A percentile compares a stretch with the other conserved stretches of the same genome.
Conservation (phyloP, 23 tunicate genomes). For the Phallusia fumigata region DNA sequence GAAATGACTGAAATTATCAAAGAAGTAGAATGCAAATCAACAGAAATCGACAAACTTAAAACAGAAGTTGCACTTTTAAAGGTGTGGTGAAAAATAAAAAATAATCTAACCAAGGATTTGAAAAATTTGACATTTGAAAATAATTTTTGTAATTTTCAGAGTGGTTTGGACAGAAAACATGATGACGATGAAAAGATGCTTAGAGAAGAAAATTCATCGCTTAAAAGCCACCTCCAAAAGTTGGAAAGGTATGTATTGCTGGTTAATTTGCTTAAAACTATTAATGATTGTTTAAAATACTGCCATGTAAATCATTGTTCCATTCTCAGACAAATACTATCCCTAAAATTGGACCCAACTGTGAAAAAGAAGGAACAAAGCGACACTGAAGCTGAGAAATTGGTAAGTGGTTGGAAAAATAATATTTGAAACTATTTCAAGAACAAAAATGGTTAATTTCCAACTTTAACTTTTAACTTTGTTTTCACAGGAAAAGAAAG, state of each 20-base stretch:
- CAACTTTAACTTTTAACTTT: too few species aligned
- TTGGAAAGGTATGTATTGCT: not conserved
- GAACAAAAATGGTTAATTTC: too few species aligned
- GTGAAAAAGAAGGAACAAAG: too few species aligned
- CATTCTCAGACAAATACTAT: too few species aligned
- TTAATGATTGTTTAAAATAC: too few species aligned
- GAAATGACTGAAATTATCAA: slow-evolving; percentile 20
- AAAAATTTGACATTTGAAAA: too few species aligned
- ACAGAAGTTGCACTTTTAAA: slow-evolving; percentile 20
- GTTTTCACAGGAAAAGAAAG: not conserved
- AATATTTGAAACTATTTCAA: too few species aligned
- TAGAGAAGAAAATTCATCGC: not conserved
- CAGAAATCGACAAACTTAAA: slow-evolving; percentile 33
- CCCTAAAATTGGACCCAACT: too few species aligned
- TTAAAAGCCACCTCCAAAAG: not conserved
- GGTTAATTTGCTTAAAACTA: too few species aligned
- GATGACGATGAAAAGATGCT: not conserved
- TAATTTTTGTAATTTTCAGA: not conserved
- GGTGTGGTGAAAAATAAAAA: not conserved
- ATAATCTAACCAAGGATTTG: not conserved
- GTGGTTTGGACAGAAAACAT: not conserved
- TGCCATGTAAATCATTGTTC: too few species aligned
- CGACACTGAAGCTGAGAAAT: too few species aligned
- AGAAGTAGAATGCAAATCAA: slow-evolving; percentile 32
- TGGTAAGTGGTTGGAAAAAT: too few species aligned